Conservation (phyloP, 2,797 vertebrate genomes). For the Nyctalus aviator region DNA sequence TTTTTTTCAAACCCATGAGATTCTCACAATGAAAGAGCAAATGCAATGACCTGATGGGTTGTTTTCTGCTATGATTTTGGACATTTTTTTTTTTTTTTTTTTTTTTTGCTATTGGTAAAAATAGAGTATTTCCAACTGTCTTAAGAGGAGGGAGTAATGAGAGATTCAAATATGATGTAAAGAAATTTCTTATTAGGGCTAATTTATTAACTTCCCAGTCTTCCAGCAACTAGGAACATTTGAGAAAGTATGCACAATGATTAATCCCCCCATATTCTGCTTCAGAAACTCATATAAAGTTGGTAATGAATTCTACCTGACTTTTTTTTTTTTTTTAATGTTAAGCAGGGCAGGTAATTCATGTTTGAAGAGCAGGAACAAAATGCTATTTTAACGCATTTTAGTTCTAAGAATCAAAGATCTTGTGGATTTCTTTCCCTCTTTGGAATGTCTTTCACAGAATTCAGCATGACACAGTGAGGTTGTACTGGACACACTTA, state of each 20-base stretch:
- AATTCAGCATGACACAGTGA: background rate
- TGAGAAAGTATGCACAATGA: background rate
- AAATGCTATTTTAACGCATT: conserved; percentile 17
- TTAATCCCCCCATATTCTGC: background rate
- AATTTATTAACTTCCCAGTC: background rate
- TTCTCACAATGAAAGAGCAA: background rate
- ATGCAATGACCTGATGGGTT: background rate
- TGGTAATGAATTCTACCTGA: conserved; percentile 2
- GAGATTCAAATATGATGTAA: background rate
- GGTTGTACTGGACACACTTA: background rate
- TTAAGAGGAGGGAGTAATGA: fast-evolving
- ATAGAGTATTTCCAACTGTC: background rate
- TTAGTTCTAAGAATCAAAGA: background rate
- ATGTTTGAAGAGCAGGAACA: background rate
- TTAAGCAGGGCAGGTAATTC: conserved; percentile 14
- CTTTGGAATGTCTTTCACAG: background rate
- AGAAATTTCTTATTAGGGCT: background rate
- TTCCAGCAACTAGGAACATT: background rate
- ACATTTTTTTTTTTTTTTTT: background rate
- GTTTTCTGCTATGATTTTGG: background rate
- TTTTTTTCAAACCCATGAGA: background rate
- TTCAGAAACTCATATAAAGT: background rate
- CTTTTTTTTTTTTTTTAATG: background rate
- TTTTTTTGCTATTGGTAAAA: background rate
- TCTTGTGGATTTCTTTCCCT: background rate